phyloP scores from a whole-genome alignment of 2,888 invertebrate genomes.

The Anthophora plumipes region DNA sequence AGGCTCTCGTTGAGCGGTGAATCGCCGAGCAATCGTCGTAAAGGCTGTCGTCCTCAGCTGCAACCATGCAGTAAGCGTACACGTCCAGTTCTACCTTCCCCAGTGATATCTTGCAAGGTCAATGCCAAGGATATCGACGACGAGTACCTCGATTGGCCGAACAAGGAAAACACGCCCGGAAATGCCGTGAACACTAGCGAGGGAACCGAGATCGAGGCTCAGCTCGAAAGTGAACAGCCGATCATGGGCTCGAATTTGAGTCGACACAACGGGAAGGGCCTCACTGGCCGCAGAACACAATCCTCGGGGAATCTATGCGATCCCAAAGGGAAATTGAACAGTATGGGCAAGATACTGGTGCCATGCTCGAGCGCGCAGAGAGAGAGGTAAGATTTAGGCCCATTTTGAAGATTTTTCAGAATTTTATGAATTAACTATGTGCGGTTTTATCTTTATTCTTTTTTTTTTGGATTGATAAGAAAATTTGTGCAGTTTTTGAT shows the following conservation, averaged over 20 bases:
- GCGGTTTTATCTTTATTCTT: too few species aligned
- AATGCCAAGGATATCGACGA: conserved; percentile 78
- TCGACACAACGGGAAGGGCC: conserved; percentile 90
- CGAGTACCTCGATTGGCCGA: conserved; percentile 78
- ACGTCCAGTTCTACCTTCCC: conserved; percentile 68
- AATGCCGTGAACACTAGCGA: conserved; percentile 72
- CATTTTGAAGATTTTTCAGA: too few species aligned
- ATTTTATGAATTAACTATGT: too few species aligned
- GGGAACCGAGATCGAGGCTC: conserved; percentile 23
- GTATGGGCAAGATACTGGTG: conserved; percentile 81
- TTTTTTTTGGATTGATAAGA: too few species aligned
- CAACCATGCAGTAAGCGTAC: conserved; percentile 66
- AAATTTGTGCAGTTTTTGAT: too few species aligned
- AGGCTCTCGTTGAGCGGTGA: conserved; percentile 72
- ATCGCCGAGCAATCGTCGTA: conserved; percentile 67
- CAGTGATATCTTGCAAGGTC: conserved; percentile 74
- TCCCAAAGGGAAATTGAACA: conserved; percentile 81
- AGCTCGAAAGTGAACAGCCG: conserved; percentile 36
- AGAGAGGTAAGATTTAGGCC: conserved; percentile 72
- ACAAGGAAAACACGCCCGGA: conserved; percentile 80
- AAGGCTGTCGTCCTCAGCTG: conserved; percentile 71
- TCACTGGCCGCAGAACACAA: conserved; percentile 90
- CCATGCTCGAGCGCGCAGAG: conserved; percentile 81
- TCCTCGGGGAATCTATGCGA: conserved; percentile 92
- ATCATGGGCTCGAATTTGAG: conserved; percentile 92